These are phyloP conservation scores for Trachops cirrhosus DNA, from an alignment of 2,797 vertebrate genomes.

Conservation along the genomic window DNA sequence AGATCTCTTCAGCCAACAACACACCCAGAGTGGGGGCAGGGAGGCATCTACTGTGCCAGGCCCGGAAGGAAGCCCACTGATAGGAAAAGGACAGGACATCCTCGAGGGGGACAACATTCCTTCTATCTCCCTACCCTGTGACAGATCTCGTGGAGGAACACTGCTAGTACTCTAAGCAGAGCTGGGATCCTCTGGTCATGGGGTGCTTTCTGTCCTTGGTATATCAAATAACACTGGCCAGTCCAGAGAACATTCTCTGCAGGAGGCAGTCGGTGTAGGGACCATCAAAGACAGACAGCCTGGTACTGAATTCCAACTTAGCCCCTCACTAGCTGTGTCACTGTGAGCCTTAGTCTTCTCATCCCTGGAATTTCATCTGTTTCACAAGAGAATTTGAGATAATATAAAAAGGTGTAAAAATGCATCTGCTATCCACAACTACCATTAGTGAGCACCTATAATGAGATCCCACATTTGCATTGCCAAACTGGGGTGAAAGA, in stretches of 20 bases:
- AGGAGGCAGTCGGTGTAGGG: neutral
- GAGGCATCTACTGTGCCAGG: neutral
- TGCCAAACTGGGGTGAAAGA: neutral
- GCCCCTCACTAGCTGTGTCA: neutral
- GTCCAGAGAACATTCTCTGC: neutral
- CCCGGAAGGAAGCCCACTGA: neutral
- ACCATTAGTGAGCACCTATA: neutral
- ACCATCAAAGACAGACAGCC: neutral
- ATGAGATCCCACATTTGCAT: neutral
- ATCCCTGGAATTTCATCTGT: conserved; percentile 6
- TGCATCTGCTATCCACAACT: neutral
- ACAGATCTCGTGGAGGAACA: neutral
- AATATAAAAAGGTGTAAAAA: neutral
- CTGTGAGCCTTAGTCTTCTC: neutral
- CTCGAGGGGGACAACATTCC: neutral
- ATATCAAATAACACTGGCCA: neutral
- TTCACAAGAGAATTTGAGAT: conserved; percentile 13
- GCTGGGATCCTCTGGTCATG: neutral
- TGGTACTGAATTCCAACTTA: neutral
- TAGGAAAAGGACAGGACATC: neutral
- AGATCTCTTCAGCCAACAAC: neutral
- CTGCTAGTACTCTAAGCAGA: neutral
- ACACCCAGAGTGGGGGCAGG: neutral
- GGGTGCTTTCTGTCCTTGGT: neutral
- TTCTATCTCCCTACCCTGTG: neutral